These are phyloP conservation scores for Mus pahari DNA, from an alignment of 2,113 vertebrate genomes.

Conservation along the genomic window DNA sequence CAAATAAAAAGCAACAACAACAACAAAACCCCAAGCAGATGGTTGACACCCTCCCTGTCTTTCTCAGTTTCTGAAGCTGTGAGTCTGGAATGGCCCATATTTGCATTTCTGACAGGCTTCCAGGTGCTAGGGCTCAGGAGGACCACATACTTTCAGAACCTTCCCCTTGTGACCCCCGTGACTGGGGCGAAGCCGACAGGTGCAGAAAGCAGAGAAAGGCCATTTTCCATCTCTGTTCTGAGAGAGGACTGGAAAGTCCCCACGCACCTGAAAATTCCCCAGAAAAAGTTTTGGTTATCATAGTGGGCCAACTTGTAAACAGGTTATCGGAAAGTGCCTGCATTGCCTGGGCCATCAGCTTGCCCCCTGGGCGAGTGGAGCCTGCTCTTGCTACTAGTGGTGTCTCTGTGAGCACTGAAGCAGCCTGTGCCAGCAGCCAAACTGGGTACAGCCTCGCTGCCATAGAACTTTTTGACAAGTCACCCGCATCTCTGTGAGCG, in stretches of 20 bases:
- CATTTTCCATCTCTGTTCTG: conserved; percentile 64
- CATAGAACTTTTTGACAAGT: background rate
- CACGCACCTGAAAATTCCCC: conserved; percentile 77
- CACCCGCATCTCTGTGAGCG: background rate
- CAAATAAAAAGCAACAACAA: background rate
- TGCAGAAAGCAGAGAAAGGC: background rate
- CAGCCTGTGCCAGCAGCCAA: background rate
- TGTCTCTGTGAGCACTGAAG: conserved; percentile 12
- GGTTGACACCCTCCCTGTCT: background rate
- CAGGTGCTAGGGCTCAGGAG: conserved; percentile 29
- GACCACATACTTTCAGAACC: conserved; percentile 59
- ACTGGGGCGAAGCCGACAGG: conserved; percentile 67
- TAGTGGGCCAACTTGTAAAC: conserved; percentile 57
- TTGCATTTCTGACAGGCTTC: conserved; percentile 67
- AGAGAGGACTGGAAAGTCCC: conserved; percentile 76
- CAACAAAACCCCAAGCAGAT: background rate
- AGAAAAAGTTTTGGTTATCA: conserved; percentile 68
- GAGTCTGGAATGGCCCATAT: conserved; percentile 39
- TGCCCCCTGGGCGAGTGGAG: conserved; percentile 24
- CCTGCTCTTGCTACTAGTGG: conserved; percentile 16
- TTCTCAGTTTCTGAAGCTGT: conserved; percentile 40
- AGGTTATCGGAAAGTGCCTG: conserved; percentile 37
- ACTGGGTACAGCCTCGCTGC: background rate
- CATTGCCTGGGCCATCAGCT: conserved; percentile 26
- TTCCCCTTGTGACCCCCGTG: background rate